Evolutionary conservation across 2,113 vertebrate species (phyloP).

Genomic region (Apus apus): DNA sequence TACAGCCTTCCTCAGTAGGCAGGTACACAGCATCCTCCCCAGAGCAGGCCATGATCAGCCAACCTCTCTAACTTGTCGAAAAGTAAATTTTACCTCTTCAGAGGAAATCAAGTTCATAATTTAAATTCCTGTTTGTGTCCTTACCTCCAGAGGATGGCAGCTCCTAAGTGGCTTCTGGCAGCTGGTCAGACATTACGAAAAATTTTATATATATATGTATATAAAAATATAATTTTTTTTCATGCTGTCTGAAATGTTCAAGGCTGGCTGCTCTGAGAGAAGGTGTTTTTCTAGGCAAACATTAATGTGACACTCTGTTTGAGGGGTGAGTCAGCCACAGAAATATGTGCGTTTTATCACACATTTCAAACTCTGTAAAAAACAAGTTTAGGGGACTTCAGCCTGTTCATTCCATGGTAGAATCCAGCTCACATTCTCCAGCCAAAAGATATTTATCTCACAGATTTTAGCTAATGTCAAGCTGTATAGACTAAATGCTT

Average conservation of each 20-base stretch:
- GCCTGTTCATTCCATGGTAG: not conserved
- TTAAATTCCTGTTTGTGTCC: not conserved
- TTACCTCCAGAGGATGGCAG: not conserved
- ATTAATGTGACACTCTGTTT: not conserved
- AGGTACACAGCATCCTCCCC: not conserved
- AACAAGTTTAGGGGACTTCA: not conserved
- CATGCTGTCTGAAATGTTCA: slow-evolving; percentile 13
- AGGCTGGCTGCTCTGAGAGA: not conserved
- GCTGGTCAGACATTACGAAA: not conserved
- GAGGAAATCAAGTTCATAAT: not conserved
- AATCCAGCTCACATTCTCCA: not conserved
- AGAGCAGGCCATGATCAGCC: not conserved
- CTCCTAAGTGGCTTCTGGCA: not conserved
- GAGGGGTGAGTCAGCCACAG: not conserved
- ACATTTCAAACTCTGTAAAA: not conserved
- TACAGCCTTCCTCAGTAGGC: not conserved
- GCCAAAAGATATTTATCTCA: not conserved
- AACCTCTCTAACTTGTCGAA: not conserved
- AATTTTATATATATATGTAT: not conserved
- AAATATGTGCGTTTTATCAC: slow-evolving; percentile 13
- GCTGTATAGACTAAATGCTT: not conserved
- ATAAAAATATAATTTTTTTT: not conserved
- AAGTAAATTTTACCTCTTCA: not conserved
- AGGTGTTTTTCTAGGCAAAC: slow-evolving; percentile 40
- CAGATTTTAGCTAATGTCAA: not conserved